Percentiles rank a stretch among this genome's conserved stretches.
Evolutionary conservation across 2,113 vertebrate species (phyloP).

Genomic region (Coracopsis vasa): DNA sequence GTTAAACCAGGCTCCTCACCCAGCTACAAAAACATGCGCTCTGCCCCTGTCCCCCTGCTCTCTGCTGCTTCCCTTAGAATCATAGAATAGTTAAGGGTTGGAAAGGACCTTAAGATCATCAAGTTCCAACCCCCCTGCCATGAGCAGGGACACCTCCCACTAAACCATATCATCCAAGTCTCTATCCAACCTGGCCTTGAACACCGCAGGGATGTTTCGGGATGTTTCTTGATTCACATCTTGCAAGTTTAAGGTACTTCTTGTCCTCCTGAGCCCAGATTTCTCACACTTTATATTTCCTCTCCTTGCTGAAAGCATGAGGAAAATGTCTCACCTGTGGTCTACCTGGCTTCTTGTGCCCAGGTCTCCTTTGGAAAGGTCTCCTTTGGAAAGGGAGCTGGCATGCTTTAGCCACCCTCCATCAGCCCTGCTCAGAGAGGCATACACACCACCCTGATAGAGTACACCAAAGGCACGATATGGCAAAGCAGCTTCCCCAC

Average conservation of each 20-base stretch:
- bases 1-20: not conserved
- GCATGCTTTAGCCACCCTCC: not conserved
- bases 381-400: not conserved
- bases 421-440: not conserved
- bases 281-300: not conserved
- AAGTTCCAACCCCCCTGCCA: no score
- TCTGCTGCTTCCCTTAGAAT: not conserved
- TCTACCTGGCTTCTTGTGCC: not conserved
- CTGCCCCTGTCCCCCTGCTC: not conserved
- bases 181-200: no score
- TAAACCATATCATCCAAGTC: no score
- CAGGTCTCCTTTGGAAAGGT: not conserved
- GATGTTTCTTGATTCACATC: not conserved
- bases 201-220: no score
- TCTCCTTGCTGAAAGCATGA: not conserved
- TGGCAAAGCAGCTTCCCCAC: not conserved
- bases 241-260: not conserved
- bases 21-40: not conserved
- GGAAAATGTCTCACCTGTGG: not conserved
- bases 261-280: not conserved
- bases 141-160: no score
- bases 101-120: no score
- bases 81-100: no score
- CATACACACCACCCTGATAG: not conserved
- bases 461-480: accelerated